A percentile compares a stretch with the other conserved stretches of the same genome.
Evolutionary conservation across 2,888 invertebrate species (phyloP).

Genomic region (Ditula angustiorana): DNA sequence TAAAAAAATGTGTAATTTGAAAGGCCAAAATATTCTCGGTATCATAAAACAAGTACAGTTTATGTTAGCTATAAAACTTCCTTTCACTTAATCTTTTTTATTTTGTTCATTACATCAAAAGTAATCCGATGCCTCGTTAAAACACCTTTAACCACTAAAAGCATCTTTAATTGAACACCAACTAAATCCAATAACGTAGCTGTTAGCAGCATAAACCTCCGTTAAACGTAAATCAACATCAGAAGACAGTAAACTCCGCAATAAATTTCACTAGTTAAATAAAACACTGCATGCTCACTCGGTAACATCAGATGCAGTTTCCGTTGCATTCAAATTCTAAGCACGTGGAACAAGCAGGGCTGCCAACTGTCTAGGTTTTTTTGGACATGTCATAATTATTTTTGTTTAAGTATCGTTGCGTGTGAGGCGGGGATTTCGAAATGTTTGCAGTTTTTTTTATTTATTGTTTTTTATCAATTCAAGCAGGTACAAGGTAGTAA

Average conservation of each 20-base stretch:
- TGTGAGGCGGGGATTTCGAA: too few species aligned
- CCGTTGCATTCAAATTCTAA: conserved; percentile 30
- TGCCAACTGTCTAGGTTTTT: background rate
- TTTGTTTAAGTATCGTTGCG: too few species aligned
- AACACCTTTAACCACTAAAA: background rate
- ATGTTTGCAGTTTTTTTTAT: too few species aligned
- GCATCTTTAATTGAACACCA: background rate
- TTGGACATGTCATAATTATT: too few species aligned
- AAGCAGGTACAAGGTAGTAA: too few species aligned
- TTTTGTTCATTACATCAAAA: background rate
- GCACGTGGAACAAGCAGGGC: background rate
- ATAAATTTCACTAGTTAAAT: conserved; percentile 25
- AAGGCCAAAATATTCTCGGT: too few species aligned
- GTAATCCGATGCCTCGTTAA: background rate
- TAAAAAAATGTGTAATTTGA: too few species aligned
- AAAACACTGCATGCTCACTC: conserved; percentile 23
- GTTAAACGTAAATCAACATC: conserved; percentile 21
- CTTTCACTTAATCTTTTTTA: background rate
- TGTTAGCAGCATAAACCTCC: background rate
- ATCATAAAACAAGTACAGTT: too few species aligned
- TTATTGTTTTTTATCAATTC: too few species aligned
- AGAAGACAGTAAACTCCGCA: conserved; percentile 24
- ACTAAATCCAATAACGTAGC: background rate
- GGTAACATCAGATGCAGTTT: conserved; percentile 13
- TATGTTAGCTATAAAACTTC: too few species aligned